Percentiles rank a stretch among this genome's conserved stretches.
Conservation (phyloP, 2,797 vertebrate species). For the Phataginus tetradactyla region DNA sequence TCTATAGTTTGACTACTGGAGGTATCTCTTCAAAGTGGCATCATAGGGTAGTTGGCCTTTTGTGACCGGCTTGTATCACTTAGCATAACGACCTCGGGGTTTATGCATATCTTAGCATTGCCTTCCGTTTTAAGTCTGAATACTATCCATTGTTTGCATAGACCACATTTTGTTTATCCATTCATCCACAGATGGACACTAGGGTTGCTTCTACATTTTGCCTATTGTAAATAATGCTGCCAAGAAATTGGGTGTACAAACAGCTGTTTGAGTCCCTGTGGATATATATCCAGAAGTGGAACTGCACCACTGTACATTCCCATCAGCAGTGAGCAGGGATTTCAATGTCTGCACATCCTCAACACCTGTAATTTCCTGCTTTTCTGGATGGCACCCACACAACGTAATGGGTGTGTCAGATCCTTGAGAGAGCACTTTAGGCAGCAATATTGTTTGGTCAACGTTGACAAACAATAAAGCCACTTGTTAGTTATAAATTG, state of each 20-base stretch:
- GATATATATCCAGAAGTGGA: background rate
- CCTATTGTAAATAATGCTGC: background rate
- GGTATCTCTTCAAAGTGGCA: background rate
- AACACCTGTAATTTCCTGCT: background rate
- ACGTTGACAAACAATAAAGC: background rate
- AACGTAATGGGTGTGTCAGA: background rate
- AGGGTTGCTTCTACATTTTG: background rate
- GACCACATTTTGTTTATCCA: background rate
- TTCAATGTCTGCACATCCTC: background rate
- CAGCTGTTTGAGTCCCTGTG: background rate
- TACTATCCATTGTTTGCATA: background rate
- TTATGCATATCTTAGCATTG: background rate
- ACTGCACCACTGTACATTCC: background rate
- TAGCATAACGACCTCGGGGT: background rate
- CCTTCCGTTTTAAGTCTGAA: background rate
- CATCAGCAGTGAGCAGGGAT: fast-evolving
- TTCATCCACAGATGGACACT: background rate
- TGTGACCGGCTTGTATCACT: background rate
- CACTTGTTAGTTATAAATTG: background rate
- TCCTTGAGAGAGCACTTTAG: background rate
- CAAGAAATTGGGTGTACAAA: background rate
- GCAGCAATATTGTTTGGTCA: background rate
- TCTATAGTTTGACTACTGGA: background rate
- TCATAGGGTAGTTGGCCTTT: background rate
- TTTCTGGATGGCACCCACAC: background rate